Base-by-base conservation (phyloP, 2,888 invertebrate genomes). In the Cosmia pyralina region DNA sequence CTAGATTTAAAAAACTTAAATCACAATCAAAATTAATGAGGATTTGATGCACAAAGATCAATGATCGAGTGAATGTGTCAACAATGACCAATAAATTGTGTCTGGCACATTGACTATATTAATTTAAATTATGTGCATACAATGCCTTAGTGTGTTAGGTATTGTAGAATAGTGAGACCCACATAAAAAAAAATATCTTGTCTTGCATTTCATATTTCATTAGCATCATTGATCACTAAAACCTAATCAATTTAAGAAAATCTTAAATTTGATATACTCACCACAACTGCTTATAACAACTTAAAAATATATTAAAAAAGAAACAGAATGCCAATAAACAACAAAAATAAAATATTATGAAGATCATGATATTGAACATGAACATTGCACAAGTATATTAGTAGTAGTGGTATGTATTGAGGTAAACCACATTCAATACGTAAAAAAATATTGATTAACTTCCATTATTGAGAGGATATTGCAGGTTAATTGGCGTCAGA, bases 401-500 rank as follows among this genome's bases (percentile, higher is more conserved):
- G 19, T 34, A 46, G 57, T 79, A 63, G 48, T 72, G 69, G 53
- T 64, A 70, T 64, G 60, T 62, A 63, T 62, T 63, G 57, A 79
- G 70, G 75, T 62, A 66, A 72, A 69, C 55, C 60, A 69, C 60
- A 68, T 57, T 69, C 52, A n/a, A 63, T 46, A 78, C 66, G 44
- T 73, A 69, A 38, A 38, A n/a, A 38, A 72, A 72, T 77, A 75
- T 73, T 55, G 69, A 69, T 70, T 68, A 70, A 75, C 76, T 77
- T 75, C 38, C 3, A 68, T 69, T 67, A 73, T 66, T 58, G 65
- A 75, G 66, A 77, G 22, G 48, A 65, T 69, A 65, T 67, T 64
- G 68, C 19, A 38, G 41, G 58, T 67, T 70, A 81, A 84, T 74
- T 76, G 48, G 65, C 5, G 66, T 58, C 85, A 79, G 82, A 79